Percentiles rank a stretch among this genome's conserved stretches.
phyloP scores from a whole-genome alignment of 1,140 invertebrate species.

The Drosophila kepulauana region DNA sequence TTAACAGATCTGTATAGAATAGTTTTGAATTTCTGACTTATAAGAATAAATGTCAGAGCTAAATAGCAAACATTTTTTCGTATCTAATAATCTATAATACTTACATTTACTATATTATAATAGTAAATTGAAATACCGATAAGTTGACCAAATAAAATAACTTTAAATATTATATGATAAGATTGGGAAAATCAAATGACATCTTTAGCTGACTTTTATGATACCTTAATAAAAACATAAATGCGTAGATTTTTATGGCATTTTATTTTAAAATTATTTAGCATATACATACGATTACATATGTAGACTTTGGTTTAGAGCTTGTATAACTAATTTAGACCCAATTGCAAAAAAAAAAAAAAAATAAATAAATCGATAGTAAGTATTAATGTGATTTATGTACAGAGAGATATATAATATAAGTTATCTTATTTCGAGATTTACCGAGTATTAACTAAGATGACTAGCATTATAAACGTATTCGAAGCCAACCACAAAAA shows the following conservation, averaged over 20 bases:
- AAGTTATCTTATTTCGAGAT: constrained; percentile 29
- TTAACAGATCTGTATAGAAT: too few relatives aligned
- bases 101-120: too few relatives aligned
- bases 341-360: constrained; percentile 52
- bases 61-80: too few relatives aligned
- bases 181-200: too few relatives aligned
- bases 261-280: constrained; percentile 45
- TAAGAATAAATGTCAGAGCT: too few relatives aligned
- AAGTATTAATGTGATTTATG: constrained; percentile 25
- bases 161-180: too few relatives aligned
- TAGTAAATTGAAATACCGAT: too few relatives aligned
- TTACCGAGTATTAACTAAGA: constrained; percentile 26
- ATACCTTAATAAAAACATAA: not conserved
- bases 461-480: constrained; percentile 42
- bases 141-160: too few relatives aligned
- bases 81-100: too few relatives aligned
- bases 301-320: constrained; percentile 43
- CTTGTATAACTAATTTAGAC: constrained; percentile 33
- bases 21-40: too few relatives aligned
- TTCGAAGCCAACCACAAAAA: constrained; percentile 4
- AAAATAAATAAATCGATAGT: constrained; percentile 21
- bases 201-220: too few relatives aligned
- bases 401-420: constrained; percentile 35
- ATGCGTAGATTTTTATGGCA: constrained; percentile 20
- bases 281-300: constrained; percentile 31